These are phyloP conservation scores for Galeruca laticollis DNA, from an alignment of 2,888 invertebrate genomes.

Conservation along the genomic window DNA sequence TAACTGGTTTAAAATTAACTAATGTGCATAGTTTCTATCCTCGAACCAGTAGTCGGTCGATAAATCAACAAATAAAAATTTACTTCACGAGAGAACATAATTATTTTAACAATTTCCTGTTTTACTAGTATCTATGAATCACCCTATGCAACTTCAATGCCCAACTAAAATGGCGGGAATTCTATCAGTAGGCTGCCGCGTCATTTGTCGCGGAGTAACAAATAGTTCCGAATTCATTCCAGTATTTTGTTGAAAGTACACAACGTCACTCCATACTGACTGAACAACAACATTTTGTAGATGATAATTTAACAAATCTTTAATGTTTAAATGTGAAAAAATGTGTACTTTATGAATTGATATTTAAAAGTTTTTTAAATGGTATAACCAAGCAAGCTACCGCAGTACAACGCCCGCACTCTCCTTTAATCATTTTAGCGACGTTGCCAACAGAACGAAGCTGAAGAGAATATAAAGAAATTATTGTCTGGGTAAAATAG, in stretches of 20 bases:
- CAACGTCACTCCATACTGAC: slow-evolving; percentile 17
- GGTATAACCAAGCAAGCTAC: slow-evolving; percentile 20
- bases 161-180: slow-evolving; percentile 28
- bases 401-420: slow-evolving; percentile 37
- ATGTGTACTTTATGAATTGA: slow-evolving; percentile 11
- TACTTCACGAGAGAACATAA: neutral
- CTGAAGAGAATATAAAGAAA: neutral
- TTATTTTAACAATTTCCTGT: slow-evolving; percentile 9
- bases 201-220: slow-evolving; percentile 16
- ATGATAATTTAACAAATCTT: neutral
- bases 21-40: neutral
- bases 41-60: neutral
- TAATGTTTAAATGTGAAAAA: neutral
- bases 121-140: slow-evolving; percentile 1
- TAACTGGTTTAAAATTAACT: neutral
- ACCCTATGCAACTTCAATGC: slow-evolving; percentile 16
- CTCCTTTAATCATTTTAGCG: slow-evolving; percentile 25
- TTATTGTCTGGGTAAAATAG: neutral
- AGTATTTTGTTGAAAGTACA: slow-evolving; percentile 34
- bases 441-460: slow-evolving; percentile 11
- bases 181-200: slow-evolving; percentile 15
- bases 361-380: slow-evolving; percentile 21
- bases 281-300: neutral
- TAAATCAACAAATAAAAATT: neutral
- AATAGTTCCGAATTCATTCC: slow-evolving; percentile 22